Conservation (phyloP, 2,113 vertebrate species). For the Merops nubicus region DNA sequence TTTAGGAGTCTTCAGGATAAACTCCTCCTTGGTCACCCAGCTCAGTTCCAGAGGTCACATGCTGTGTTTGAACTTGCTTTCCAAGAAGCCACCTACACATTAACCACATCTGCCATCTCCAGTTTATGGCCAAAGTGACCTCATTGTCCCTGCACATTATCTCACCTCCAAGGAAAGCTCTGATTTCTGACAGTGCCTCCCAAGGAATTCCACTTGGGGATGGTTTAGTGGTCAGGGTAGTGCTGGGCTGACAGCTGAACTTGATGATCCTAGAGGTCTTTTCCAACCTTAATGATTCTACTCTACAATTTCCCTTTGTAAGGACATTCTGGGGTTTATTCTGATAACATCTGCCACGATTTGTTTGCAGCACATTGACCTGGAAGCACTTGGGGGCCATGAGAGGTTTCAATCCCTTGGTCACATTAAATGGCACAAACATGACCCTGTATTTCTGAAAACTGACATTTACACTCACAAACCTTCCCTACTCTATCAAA, state of each 20-base stretch:
- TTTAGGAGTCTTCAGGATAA: neutral
- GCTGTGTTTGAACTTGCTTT: neutral
- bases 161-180: neutral
- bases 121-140: neutral
- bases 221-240: too few relatives aligned
- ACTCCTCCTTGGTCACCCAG: neutral
- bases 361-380: neutral
- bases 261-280: too few relatives aligned
- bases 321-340: neutral
- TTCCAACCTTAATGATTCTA: too few relatives aligned
- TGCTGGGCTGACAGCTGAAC: too few relatives aligned
- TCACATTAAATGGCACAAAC: neutral
- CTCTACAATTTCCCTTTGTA: neutral
- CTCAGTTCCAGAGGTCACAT: neutral
- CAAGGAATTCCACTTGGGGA: neutral
- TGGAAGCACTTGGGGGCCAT: neutral
- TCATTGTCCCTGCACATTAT: neutral
- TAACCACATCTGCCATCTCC: neutral
- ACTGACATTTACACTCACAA: neutral
- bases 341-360: neutral
- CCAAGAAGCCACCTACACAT: neutral
- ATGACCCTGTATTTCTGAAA: neutral
- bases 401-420: neutral
- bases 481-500: neutral
- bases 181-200: neutral